Evolutionary conservation across 2,888 invertebrate genomes (phyloP).

Genomic region (Microctonus brassicae): DNA sequence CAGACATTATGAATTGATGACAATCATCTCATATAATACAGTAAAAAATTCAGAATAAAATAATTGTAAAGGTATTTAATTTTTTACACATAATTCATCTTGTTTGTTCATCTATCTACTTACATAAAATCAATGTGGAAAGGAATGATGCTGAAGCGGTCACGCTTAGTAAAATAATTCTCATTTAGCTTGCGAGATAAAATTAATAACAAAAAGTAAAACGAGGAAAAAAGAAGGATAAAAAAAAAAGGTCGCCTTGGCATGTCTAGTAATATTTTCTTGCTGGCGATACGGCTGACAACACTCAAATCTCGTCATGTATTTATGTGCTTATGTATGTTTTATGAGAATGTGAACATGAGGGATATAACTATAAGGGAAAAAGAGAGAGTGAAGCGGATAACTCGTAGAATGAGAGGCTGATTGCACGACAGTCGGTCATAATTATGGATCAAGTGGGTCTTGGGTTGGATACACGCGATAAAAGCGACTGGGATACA

Average conservation of each 20-base stretch:
- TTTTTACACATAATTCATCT: no score
- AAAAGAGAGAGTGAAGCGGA: neutral
- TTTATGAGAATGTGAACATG: neutral
- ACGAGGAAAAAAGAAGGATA: neutral
- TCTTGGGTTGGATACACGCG: slow-evolving; percentile 26
- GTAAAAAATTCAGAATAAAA: no score
- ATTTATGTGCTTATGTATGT: no score
- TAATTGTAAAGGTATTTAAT: no score
- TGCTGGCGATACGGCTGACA: slow-evolving; percentile 11
- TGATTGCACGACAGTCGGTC: slow-evolving; percentile 36
- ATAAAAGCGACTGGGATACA: slow-evolving; percentile 30
- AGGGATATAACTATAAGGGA: neutral
- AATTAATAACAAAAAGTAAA: no score
- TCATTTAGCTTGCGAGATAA: neutral
- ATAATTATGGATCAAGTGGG: slow-evolving; percentile 34
- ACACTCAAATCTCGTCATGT: neutral
- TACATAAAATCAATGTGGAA: no score
- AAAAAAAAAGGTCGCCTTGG: neutral
- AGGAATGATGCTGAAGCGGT: no score
- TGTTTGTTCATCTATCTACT: no score
- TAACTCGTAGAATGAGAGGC: slow-evolving; percentile 14
- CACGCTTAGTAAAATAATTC: no score
- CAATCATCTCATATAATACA: no score
- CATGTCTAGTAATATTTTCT: slow-evolving; percentile 8
- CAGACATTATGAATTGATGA: neutral